Conservation (phyloP, 2,113 vertebrate species). For the Scomber colias region DNA sequence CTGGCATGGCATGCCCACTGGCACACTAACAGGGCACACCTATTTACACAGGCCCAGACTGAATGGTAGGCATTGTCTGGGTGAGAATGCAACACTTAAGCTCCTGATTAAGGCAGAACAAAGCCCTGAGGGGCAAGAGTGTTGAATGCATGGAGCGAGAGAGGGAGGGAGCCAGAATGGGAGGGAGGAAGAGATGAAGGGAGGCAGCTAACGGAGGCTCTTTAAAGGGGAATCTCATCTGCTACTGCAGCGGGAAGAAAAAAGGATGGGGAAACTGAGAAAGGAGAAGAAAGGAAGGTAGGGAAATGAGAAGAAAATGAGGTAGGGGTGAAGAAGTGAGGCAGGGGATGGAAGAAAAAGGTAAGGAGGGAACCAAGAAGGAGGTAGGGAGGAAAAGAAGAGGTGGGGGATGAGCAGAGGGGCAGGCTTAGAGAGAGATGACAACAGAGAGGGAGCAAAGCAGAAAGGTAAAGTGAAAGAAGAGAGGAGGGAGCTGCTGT, state of each 20-base stretch:
- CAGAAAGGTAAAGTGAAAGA: slow-evolving; percentile 49
- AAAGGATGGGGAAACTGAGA: slow-evolving; percentile 27
- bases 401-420: slow-evolving; percentile 34
- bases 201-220: slow-evolving; percentile 55
- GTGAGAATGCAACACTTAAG: slow-evolving; percentile 83
- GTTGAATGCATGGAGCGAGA: slow-evolving; percentile 67
- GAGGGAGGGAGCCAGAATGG: slow-evolving; percentile 46
- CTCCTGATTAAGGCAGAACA: slow-evolving; percentile 83
- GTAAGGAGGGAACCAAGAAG: slow-evolving; percentile 12
- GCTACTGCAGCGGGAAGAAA: slow-evolving; percentile 67
- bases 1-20: slow-evolving; percentile 76
- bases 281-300: slow-evolving; percentile 32
- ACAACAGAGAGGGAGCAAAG: slow-evolving; percentile 50
- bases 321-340: slow-evolving; percentile 22
- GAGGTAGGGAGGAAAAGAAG: slow-evolving; percentile 16
- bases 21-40: slow-evolving; percentile 80
- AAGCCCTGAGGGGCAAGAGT: slow-evolving; percentile 77
- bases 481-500: slow-evolving; percentile 53
- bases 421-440: slow-evolving; percentile 35
- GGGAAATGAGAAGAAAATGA: slow-evolving; percentile 34
- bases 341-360: slow-evolving; percentile 39
- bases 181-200: slow-evolving; percentile 57
- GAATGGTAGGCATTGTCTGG: slow-evolving; percentile 81
- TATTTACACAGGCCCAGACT: slow-evolving; percentile 80
- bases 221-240: slow-evolving; percentile 67